Conservation (phyloP, 2,888 invertebrate genomes). For the Nomada goodeniana region DNA sequence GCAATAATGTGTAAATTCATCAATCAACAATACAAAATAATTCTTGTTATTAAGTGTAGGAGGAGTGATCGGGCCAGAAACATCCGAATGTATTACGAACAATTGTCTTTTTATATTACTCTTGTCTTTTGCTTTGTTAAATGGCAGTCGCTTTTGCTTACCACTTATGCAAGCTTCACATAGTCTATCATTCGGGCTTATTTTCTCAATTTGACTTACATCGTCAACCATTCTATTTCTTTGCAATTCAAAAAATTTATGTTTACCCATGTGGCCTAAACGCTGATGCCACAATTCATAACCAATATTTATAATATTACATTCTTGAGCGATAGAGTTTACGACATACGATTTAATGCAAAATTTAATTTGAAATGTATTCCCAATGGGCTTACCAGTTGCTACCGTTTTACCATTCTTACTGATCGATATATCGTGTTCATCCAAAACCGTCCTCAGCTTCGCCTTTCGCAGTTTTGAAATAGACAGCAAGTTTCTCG, state of each 20-base stretch:
- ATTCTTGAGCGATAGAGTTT: background rate
- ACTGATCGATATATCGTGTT: background rate
- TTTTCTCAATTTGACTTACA: background rate
- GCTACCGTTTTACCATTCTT: background rate
- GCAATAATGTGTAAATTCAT: conserved; percentile 14
- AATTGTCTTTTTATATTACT: conserved; percentile 40
- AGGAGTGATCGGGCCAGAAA: conserved; percentile 57
- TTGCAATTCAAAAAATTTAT: too few relatives aligned
- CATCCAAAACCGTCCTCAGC: background rate
- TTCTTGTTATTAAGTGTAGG: conserved; percentile 50
- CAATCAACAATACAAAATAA: conserved; percentile 53
- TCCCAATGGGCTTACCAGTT: background rate
- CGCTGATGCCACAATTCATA: too few relatives aligned
- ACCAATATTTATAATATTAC: background rate
- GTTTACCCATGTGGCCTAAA: too few relatives aligned
- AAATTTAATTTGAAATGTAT: conserved; percentile 1
- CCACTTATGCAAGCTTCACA: background rate
- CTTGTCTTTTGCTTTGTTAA: conserved; percentile 27
- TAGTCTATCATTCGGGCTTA: background rate
- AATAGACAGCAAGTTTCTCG: background rate
- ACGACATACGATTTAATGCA: background rate
- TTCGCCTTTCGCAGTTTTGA: background rate
- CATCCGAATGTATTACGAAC: conserved; percentile 50
- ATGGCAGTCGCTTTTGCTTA: background rate
- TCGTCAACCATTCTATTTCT: background rate